Conservation (phyloP, 92 coral and sea anemone genomes). For the Epizoanthus rinbou region DNA sequence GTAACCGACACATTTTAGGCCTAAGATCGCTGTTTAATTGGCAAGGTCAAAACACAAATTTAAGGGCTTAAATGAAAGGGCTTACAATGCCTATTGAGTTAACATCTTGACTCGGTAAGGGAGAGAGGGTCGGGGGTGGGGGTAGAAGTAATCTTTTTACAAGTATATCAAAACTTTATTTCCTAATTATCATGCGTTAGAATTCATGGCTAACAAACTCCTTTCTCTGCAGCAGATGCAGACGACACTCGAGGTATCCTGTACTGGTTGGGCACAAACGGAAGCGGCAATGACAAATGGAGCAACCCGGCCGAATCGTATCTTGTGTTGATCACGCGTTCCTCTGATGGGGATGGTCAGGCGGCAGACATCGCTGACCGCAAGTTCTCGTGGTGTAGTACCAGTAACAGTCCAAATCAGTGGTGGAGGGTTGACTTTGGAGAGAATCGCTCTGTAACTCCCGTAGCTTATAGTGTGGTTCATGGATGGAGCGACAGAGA, state of each 20-base stretch:
- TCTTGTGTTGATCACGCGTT: conserved; percentile 61
- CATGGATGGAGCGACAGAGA: conserved; percentile 80
- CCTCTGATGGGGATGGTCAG: conserved; percentile 82
- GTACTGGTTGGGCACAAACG: conserved; percentile 78
- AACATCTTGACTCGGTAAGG: too few relatives aligned
- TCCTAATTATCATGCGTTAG: not conserved
- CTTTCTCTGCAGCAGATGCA: conserved; percentile 39
- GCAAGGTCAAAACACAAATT: too few relatives aligned
- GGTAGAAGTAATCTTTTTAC: too few relatives aligned
- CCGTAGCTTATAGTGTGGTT: conserved; percentile 62
- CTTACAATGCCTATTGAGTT: too few relatives aligned
- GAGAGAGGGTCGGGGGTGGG: too few relatives aligned
- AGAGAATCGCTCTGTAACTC: conserved; percentile 61
- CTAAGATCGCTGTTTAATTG: not conserved
- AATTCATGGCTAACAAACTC: not conserved
- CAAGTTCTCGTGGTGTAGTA: conserved; percentile 73
- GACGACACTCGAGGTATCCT: conserved; percentile 71
- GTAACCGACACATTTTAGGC: too few relatives aligned
- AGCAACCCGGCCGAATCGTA: conserved; percentile 71
- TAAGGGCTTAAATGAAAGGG: too few relatives aligned
- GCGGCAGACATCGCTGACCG: conserved; percentile 79
- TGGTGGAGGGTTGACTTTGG: conserved; percentile 91
- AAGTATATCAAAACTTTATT: not conserved
- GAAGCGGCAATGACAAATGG: conserved; percentile 63
- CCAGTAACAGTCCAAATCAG: conserved; percentile 72